Evolutionary conservation across 1,140 invertebrate species (phyloP).

Genomic region (Zaprionus kolodkinae): DNA sequence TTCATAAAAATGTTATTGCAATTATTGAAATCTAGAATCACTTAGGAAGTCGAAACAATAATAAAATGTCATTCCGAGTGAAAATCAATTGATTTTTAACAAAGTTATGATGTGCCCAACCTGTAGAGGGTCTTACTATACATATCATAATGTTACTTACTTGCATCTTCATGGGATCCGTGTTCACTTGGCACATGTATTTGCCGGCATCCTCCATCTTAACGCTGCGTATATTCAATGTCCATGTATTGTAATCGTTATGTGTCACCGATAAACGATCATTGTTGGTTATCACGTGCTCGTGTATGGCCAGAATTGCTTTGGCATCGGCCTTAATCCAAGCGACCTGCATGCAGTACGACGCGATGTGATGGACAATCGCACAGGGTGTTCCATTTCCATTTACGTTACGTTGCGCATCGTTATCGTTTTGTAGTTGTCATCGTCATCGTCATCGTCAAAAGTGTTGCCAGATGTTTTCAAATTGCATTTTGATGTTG

Average conservation of each 20-base stretch:
- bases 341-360: conserved; percentile 89
- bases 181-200: conserved; percentile 97
- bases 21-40: too few species aligned
- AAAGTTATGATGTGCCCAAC: too few species aligned
- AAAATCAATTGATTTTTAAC: too few species aligned
- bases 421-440: conserved; percentile 36
- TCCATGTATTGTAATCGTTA: conserved; percentile 94
- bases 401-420: conserved; percentile 12
- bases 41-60: too few species aligned
- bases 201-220: conserved; percentile 93
- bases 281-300: conserved; percentile 96
- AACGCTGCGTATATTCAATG: conserved; percentile 92
- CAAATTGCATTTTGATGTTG: conserved; percentile 68
- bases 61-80: too few species aligned
- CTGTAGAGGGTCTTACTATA: too few species aligned
- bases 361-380: not conserved
- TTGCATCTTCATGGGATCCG: conserved; percentile 96
- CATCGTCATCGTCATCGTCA: not conserved
- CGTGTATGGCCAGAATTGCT: conserved; percentile 95
- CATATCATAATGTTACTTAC: conserved; percentile 85
- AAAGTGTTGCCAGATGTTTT: conserved; percentile 57
- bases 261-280: conserved; percentile 93
- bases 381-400: conserved; percentile 3
- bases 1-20: too few species aligned
- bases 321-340: conserved; percentile 97